Base-by-base conservation (phyloP, 2,888 invertebrate genomes). In the Sepioteuthis lessoniana region DNA sequence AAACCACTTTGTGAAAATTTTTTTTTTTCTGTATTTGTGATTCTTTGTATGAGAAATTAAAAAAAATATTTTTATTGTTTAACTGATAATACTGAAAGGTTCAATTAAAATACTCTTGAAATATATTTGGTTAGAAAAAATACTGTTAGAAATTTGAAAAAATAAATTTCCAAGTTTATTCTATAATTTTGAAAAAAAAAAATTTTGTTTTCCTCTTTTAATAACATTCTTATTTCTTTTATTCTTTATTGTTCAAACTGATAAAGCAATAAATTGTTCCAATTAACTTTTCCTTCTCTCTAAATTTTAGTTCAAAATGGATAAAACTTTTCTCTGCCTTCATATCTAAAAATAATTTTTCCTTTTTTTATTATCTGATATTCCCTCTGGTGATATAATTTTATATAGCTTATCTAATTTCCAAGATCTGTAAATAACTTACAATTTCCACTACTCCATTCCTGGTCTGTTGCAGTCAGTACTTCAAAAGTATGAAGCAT, bases 381-480 rank as follows among this genome's bases (percentile, higher is more conserved):
- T n/a, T 16, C 76, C 76, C 76, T 35, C 10, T 16, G 19, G 76
- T n/a, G 76, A 76, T 13, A n/a, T 10, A 10, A 76, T 76, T n/a
- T 76, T 76, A 31, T 16, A 76, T 76, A 76, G 8, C n/a, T 76
- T 76, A 76, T 76, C 76, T 76, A 76, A 76, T 76, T 76, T 76
- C 76, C n/a, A 35, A 76, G n/a, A 76, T 76, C 76, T 76, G 76
- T 76, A 76, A 76, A 76, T 35, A 76, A 76, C 76, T 76, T 76
- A 1, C 13, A n/a, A 76, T 16, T 13, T 16, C 76, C 76, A 28
- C 8, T 25, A 1, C 31, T 8, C 31, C 13, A 10, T 76, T 8
- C n/a, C n/a, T 76, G 10, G 76, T 35, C n/a, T 76, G 35, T 76
- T 76, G 13, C 76, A 76, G 76, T n/a, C 35, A 76, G n/a, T n/a